Conservation (phyloP, 2,113 vertebrate genomes). For the Lamprologus speciosus region DNA sequence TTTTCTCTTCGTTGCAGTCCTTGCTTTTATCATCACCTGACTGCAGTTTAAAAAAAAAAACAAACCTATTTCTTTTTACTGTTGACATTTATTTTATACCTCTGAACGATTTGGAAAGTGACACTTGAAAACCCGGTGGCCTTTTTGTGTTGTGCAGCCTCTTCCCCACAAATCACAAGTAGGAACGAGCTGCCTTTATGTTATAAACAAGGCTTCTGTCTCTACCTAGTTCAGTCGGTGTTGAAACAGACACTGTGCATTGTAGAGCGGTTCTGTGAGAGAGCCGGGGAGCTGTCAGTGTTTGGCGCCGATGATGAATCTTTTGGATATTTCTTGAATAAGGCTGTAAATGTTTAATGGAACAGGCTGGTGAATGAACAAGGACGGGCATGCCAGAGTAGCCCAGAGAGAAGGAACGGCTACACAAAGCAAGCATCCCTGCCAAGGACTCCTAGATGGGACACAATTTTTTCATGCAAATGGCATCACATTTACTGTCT, state of each 20-base stretch:
- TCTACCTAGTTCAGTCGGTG: conserved; percentile 18
- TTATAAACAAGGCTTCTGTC: conserved; percentile 23
- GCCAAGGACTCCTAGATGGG: conserved; percentile 13
- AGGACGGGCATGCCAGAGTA: background rate
- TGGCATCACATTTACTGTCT: conserved; percentile 4
- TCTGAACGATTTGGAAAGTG: background rate
- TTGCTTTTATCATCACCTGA: background rate
- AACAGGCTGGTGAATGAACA: conserved; percentile 10
- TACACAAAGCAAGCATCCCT: background rate
- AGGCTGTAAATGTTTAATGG: conserved; percentile 26
- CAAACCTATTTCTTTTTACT: background rate
- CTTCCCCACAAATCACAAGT: background rate
- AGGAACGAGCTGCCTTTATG: background rate
- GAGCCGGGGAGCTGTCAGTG: background rate
- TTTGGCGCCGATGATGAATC: background rate
- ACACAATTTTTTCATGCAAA: conserved; percentile 20
- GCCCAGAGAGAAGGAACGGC: background rate
- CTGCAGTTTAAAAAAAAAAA: background rate
- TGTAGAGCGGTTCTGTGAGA: background rate
- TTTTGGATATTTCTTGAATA: conserved; percentile 19
- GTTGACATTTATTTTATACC: background rate
- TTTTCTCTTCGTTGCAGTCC: background rate
- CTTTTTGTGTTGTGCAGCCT: background rate
- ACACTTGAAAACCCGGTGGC: background rate
- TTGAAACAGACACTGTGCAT: conserved; percentile 9